Conservation (phyloP, 2,888 invertebrate genomes). For the Isoperla grammatica region DNA sequence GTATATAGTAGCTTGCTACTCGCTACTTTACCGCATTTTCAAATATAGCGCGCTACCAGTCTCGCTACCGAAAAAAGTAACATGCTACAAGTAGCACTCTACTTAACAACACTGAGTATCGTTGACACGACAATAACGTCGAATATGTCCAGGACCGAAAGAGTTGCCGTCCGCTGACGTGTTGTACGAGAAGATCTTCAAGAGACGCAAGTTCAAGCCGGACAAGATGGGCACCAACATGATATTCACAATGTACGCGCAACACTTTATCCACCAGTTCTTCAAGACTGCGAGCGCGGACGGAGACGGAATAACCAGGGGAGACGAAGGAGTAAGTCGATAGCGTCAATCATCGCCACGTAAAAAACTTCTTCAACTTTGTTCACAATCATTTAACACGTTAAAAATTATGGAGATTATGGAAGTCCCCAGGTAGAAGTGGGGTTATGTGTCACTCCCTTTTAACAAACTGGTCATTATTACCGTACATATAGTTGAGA, state of each 20-base stretch:
- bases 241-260: slow-evolving; percentile 43
- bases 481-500: too few species aligned
- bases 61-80: too few species aligned
- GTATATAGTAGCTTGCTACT: too few species aligned
- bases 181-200: slow-evolving; percentile 40
- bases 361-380: not conserved
- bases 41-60: too few species aligned
- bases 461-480: too few species aligned
- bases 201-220: slow-evolving; percentile 40
- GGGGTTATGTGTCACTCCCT: too few species aligned
- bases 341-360: not conserved
- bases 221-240: slow-evolving; percentile 41
- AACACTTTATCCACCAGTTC: slow-evolving; percentile 45
- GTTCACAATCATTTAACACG: not conserved
- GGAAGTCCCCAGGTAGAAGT: too few species aligned
- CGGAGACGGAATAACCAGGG: slow-evolving; percentile 41
- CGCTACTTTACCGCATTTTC: too few species aligned
- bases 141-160: slow-evolving; percentile 34
- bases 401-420: not conserved
- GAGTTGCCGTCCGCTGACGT: slow-evolving; percentile 36
- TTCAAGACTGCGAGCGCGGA: slow-evolving; percentile 41
- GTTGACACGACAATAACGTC: too few species aligned
- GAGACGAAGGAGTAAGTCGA: slow-evolving; percentile 41
- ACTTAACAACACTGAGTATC: too few species aligned
- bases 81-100: too few species aligned